These are phyloP conservation scores for Microctenopoma lineatum DNA, from an alignment of 2,797 vertebrate genomes.

Conservation along the genomic window DNA sequence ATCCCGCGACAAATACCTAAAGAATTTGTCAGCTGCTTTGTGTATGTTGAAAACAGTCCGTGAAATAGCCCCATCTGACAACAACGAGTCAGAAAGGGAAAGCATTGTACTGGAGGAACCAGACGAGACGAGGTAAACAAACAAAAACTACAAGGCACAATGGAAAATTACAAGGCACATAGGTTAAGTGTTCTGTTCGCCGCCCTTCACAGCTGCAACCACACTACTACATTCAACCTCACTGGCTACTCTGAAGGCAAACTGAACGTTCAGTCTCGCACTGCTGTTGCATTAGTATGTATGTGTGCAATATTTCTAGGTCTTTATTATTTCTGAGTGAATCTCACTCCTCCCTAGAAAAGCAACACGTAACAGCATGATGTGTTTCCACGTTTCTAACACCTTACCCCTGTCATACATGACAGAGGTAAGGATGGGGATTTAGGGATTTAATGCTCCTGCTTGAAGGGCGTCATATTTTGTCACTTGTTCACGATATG, in stretches of 20 bases:
- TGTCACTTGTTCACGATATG: too few relatives aligned
- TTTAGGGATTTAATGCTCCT: too few relatives aligned
- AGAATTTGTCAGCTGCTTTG: conserved; percentile 57
- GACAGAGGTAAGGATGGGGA: too few relatives aligned
- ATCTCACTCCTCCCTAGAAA: too few relatives aligned
- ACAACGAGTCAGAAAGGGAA: conserved; percentile 21
- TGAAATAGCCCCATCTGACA: conserved; percentile 43
- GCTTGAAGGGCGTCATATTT: too few relatives aligned
- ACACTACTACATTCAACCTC: neutral
- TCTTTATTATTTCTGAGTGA: too few relatives aligned
- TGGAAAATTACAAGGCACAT: conserved; percentile 8
- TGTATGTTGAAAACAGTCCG: conserved; percentile 32
- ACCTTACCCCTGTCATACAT: too few relatives aligned
- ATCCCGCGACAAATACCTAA: conserved; percentile 28
- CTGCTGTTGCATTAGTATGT: too few relatives aligned
- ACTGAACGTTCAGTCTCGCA: neutral
- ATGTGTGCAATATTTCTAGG: neutral
- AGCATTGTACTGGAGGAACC: conserved; percentile 11
- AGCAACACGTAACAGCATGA: too few relatives aligned
- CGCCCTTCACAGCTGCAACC: conserved; percentile 27
- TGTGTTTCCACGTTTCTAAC: too few relatives aligned
- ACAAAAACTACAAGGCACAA: neutral
- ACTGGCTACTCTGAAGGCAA: neutral
- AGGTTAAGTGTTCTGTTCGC: conserved; percentile 1
- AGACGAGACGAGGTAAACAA: conserved; percentile 28